Base-by-base conservation (phyloP, 1,140 invertebrate species). In the Eciton burchellii region DNA sequence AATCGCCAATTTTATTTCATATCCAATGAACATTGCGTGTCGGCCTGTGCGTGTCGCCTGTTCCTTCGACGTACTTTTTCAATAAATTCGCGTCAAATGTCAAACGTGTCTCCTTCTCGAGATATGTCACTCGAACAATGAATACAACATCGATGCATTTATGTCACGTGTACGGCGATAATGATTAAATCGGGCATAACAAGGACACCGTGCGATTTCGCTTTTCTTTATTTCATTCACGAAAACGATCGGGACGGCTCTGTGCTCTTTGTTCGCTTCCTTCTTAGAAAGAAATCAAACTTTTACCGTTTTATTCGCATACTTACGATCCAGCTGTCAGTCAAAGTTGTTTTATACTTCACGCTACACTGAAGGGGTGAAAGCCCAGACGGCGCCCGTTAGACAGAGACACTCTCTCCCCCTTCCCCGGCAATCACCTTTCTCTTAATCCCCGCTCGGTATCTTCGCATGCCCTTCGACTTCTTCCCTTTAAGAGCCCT, bases 331-430 rank as follows among this genome's bases (percentile, higher is more conserved):
- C 26, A 26, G 43, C 43, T 43, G 59, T 71, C 82, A 52, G 43
- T 63, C 26, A 49, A 52, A 73, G 54, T 19, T 41, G 63, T 43
- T 60, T 85, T 54, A 8, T 70, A 82, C 85, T 81, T 74, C 26
- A 41, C 21, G 56, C 79, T 35, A 41, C 57, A 9, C 57, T 21
- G 57, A 26, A 54, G 24, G 68, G 84, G 65, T 83, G 65, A 71
- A 86, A 86, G 81, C 82, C 79, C 70, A 85, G 77, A 86, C 84
- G 84, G 71, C 79, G 85, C 70, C 79, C 74, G 43, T 12, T 70
- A 43, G 63, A 54, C 79, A 68, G 45, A 52, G 68, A 19, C 79
- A 81, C 65, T 12, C 56, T 52, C 29, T n/a, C 35, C 6, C 35
- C 35, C 35, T 35, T 35, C 35, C 6, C 35, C 35, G 57, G 47